phyloP scores from a whole-genome alignment of 2,113 vertebrate genomes.

The Corythornis madagascariensis region DNA sequence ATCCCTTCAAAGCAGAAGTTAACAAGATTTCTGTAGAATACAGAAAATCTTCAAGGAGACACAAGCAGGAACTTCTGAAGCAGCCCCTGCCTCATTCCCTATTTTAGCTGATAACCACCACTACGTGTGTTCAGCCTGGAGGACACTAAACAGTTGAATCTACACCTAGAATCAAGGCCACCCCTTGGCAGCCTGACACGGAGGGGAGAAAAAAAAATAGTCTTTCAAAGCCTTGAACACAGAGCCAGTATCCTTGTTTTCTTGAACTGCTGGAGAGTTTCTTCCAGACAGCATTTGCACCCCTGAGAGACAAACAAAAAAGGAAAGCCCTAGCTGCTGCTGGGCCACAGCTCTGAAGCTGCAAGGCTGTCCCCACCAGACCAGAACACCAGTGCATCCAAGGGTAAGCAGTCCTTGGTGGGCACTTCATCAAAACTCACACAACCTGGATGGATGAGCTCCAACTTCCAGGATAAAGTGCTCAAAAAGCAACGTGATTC shows the following conservation, averaged over 20 bases:
- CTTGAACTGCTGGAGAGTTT: fast-evolving
- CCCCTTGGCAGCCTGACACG: neutral
- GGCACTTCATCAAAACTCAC: fast-evolving
- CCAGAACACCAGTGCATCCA: neutral
- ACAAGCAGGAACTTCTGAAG: neutral
- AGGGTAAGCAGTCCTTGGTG: neutral
- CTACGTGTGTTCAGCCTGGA: neutral
- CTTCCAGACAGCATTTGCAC: fast-evolving
- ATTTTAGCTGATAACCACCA: slow-evolving; percentile 46
- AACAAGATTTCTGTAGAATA: neutral
- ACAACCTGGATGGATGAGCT: neutral
- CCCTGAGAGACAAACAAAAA: neutral
- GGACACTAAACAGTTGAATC: neutral
- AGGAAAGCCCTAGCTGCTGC: neutral
- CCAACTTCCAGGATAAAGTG: neutral
- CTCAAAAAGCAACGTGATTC: fast-evolving
- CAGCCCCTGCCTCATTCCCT: slow-evolving; percentile 18
- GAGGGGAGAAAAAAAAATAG: neutral
- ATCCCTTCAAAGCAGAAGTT: neutral
- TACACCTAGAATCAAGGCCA: slow-evolving; percentile 15
- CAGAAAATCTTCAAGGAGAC: slow-evolving; percentile 7
- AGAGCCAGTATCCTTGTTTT: neutral
- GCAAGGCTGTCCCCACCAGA: neutral
- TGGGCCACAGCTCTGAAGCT: neutral
- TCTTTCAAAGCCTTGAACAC: slow-evolving; percentile 34